phyloP scores from a whole-genome alignment of 2,113 vertebrate genomes.

The Halcyon senegalensis region DNA sequence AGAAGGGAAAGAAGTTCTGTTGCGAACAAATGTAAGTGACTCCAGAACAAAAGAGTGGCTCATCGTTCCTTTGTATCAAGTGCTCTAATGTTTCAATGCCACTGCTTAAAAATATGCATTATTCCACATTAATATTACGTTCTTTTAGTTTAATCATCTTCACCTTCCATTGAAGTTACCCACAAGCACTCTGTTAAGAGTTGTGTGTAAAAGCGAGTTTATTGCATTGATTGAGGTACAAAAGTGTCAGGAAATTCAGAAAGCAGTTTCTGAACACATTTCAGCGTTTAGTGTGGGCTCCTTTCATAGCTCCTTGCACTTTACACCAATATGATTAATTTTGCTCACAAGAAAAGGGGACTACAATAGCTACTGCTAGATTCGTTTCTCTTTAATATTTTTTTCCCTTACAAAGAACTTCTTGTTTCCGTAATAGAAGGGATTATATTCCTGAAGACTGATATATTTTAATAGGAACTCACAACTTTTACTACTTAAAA shows the following conservation, averaged over 20 bases:
- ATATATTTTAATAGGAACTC: constrained; percentile 58
- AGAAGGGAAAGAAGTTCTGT: neutral
- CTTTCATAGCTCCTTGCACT: constrained; percentile 10
- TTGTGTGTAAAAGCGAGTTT: neutral
- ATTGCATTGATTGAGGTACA: neutral
- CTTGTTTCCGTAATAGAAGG: neutral
- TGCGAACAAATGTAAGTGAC: neutral
- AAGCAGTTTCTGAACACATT: neutral
- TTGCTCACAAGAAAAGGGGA: constrained; percentile 23
- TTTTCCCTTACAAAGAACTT: constrained; percentile 39
- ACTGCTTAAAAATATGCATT: neutral
- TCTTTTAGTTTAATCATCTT: neutral
- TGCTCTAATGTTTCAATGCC: neutral
- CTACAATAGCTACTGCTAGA: constrained; percentile 41
- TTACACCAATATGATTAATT: constrained; percentile 40
- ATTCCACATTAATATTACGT: neutral
- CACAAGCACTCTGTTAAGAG: neutral
- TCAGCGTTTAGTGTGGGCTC: neutral
- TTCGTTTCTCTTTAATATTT: constrained; percentile 56
- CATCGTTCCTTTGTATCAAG: neutral
- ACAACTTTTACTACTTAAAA: constrained; percentile 77
- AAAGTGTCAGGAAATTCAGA: constrained; percentile 6
- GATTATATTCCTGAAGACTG: neutral
- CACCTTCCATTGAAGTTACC: neutral
- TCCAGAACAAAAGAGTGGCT: constrained; percentile 5